These are phyloP conservation scores for Enteromius paludinosus DNA, from an alignment of 2,797 vertebrate species.

Conservation along the genomic window DNA sequence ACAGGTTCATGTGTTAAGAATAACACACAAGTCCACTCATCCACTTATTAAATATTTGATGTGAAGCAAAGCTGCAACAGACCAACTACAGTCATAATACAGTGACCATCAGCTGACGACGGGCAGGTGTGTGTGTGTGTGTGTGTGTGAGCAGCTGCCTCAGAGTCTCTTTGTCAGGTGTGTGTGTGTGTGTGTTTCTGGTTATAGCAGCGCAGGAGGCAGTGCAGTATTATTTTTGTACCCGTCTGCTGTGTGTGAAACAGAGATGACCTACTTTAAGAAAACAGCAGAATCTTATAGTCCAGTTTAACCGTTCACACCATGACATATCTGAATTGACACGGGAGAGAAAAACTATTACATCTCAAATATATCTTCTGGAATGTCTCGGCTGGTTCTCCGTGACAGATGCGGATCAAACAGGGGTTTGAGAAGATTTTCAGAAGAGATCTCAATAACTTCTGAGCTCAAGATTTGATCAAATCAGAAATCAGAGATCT, in stretches of 20 bases:
- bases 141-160: constrained; percentile 10
- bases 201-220: constrained; percentile 21
- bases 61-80: background rate
- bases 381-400: background rate
- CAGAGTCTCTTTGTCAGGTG: constrained; percentile 19
- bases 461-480: background rate
- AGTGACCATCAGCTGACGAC: constrained; percentile 32
- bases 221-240: constrained; percentile 29
- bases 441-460: background rate
- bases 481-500: background rate
- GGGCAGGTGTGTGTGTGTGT: constrained; percentile 10
- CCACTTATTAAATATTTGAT: background rate
- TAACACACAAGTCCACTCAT: background rate
- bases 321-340: background rate
- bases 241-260: constrained; percentile 23
- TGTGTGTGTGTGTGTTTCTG: constrained; percentile 19
- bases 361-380: background rate
- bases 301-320: constrained; percentile 26
- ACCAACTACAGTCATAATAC: background rate
- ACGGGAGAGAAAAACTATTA: background rate
- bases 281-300: constrained; percentile 8
- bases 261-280: constrained; percentile 53
- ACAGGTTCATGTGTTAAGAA: background rate
- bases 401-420: background rate
- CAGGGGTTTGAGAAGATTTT: no score